A percentile compares a stretch with the other conserved stretches of the same genome.
phyloP scores from a whole-genome alignment of 2,888 invertebrate genomes.

The Lasioglossum vierecki region DNA sequence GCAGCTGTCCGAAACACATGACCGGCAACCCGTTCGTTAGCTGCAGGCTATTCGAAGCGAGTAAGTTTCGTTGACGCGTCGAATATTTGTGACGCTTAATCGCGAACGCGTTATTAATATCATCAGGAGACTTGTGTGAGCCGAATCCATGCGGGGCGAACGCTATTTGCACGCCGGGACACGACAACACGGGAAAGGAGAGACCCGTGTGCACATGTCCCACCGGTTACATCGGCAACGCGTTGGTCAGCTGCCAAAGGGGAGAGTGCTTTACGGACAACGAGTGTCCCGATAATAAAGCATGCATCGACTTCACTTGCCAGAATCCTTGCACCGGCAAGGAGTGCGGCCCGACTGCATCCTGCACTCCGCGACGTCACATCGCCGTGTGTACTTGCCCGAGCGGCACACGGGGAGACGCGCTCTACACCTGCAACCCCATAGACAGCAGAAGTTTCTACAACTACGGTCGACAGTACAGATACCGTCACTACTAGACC shows the following conservation, averaged over 20 bases:
- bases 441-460: constrained; percentile 62
- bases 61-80: constrained; percentile 84
- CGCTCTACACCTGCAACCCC: constrained; percentile 85
- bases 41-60: constrained; percentile 92
- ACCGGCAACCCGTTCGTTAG: constrained; percentile 93
- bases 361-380: constrained; percentile 90
- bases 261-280: constrained; percentile 92
- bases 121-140: constrained; percentile 91
- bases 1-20: constrained; percentile 94
- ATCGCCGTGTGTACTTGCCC: constrained; percentile 93
- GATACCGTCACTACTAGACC: constrained; percentile 45
- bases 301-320: constrained; percentile 91
- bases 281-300: constrained; percentile 90
- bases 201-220: constrained; percentile 94
- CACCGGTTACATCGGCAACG: constrained; percentile 91
- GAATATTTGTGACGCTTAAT: neutral
- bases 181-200: constrained; percentile 92
- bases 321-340: constrained; percentile 89
- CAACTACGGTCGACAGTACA: constrained; percentile 48
- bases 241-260: constrained; percentile 89
- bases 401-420: constrained; percentile 87
- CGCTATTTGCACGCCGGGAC: constrained; percentile 92
- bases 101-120: constrained; percentile 5
- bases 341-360: constrained; percentile 91
- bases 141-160: constrained; percentile 95